Evolutionary conservation across 2,113 vertebrate species (phyloP), one percentile per base, ranked within the genome.

Genomic region (Myxocyprinus asiaticus): DNA sequence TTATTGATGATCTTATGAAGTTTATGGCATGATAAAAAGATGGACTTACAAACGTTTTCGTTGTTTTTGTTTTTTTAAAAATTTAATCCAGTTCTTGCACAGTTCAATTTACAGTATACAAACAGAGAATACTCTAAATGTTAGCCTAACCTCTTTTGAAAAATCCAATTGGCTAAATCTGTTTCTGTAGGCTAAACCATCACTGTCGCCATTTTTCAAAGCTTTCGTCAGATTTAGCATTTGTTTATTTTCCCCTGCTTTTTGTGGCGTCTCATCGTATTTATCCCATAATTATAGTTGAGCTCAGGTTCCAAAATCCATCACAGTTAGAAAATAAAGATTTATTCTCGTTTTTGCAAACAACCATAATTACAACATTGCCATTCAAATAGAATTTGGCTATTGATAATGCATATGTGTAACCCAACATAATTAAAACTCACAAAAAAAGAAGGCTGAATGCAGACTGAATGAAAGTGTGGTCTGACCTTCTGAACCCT

Each of bases 211-310:
- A 53, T 58, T 76, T 67, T n/a, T 42, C 9, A 66, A 48, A 12
- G 50, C 74, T 86, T 88, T 81, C 12, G 76, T 83, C 69, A 61
- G 17, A 72, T 75, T 79, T 76, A 12, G 17, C 70, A 48, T 56
- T 22, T 50, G 77, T 62, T 47, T n/a, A 45, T 7, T 72, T 65
- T 76, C n/a, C 56, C 33, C 44, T 51, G 66, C 64, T 55, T 51
- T 77, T 67, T 53, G 12, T 22, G 48, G 33, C 63, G 69, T 85
- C 71, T 83, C 85, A 84, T 70, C 64, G 82, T 76, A 84, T 82
- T 87, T 81, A 88, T 82, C 81, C 81, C 76, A 58, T 85, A 83
- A 90, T 90, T 87, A 89, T 80, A 89, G 58, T 65, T 85, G 75
- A 81, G 80, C 71, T 11, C 65, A 85, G 67, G 78, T 83, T 87